phyloP scores from a whole-genome alignment of 2,113 vertebrate genomes.

The Corydoras sp. region DNA sequence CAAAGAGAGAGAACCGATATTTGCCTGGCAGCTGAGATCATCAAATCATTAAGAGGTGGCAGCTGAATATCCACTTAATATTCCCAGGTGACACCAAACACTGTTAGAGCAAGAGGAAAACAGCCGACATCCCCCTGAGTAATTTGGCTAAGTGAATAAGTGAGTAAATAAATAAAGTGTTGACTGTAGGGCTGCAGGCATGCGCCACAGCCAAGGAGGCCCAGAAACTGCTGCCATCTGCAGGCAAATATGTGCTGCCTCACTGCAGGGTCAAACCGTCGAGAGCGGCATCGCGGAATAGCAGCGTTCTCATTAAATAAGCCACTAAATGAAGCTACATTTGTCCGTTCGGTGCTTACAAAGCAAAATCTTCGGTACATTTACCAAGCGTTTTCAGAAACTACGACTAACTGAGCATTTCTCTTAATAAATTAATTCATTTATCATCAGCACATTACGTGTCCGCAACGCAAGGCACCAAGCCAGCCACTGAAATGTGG shows the following conservation, averaged over 20 bases:
- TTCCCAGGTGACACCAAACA: constrained; percentile 43
- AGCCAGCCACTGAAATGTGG: no score
- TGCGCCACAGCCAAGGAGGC: constrained; percentile 24
- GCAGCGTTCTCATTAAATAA: no score
- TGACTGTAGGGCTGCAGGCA: constrained; percentile 39
- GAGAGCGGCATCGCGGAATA: no score
- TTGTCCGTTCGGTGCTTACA: no score
- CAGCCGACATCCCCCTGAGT: constrained; percentile 40
- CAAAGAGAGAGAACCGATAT: constrained; percentile 19
- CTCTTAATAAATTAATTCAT: no score
- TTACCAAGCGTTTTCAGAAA: no score
- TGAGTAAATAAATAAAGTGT: constrained; percentile 48
- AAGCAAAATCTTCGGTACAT: no score
- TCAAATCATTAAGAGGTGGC: constrained; percentile 46
- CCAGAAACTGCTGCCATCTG: constrained; percentile 48
- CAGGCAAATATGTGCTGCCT: constrained; percentile 39
- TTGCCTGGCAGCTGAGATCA: constrained; percentile 38
- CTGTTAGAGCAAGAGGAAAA: constrained; percentile 32
- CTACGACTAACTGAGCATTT: no score
- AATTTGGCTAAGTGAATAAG: constrained; percentile 53
- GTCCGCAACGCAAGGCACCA: no score
- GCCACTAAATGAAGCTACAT: no score
- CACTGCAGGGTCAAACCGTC: background rate
- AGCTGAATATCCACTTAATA: constrained; percentile 42
- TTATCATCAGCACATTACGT: no score